Evolutionary conservation across 2,888 invertebrate species (phyloP), one percentile per base, ranked within the genome.

Genomic region (Dysmachus trigonus): DNA sequence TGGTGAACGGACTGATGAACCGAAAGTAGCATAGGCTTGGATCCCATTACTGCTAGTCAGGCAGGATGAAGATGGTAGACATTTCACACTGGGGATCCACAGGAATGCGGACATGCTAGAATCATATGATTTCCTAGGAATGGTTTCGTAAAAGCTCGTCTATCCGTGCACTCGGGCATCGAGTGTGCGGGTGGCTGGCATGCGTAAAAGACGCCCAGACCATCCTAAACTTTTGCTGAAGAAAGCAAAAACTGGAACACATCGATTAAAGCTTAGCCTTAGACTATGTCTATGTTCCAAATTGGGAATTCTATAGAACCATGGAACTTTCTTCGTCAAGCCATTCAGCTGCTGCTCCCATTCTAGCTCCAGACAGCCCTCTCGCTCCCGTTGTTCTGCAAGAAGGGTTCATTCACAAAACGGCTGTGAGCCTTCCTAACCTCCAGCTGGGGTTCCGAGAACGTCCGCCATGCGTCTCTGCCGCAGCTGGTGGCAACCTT

Each of bases 91-190:
- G 76, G 86, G 77, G 86, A 86, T 85, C 72, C 53, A 30, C 51
- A 85, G 72, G 85, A 86, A 86, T 85, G 85, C 85, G 86, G 82
- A 87, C 87, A 85, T 87, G 85, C 83, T 76, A 53, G 73, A 84
- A 87, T 84, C 87, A 87, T 86, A 87, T 86, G 87, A 87, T 87
- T 87, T 86, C 81, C 27, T 82, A 33, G 74, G 41, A 85, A 85
- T 83, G 71, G 38, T 72, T 72, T 71, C 71, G 83, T 83, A 27
- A 83, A 41, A 83, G 83, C 83, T 83, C 72, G 27, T 72, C 10
- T 72, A 38, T 72, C 22, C 13, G 6, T 82, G 35, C 35, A 27
- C 15, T 53, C 15, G 77, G 41, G 8, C 30, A 22, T n/a, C n/a
- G 33, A 62, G 53, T 15, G 38, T 72, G 31, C 30, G 71, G 27